These are phyloP conservation scores for Lepidocolaptes lacrymiger DNA, from an alignment of 2,797 vertebrate genomes.

Conservation along the genomic window DNA sequence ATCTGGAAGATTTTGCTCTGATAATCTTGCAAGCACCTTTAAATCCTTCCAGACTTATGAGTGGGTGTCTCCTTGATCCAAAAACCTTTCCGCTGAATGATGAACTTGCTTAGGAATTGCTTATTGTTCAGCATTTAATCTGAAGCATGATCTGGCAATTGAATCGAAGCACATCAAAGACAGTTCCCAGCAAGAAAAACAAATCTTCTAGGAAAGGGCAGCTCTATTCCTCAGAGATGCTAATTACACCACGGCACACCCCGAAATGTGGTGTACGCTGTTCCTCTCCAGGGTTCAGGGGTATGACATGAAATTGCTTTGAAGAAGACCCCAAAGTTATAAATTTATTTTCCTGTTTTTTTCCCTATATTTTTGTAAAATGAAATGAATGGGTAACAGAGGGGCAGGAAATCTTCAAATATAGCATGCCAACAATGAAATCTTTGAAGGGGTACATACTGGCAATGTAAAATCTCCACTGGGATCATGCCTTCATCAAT, in stretches of 20 bases:
- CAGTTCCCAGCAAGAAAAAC: conserved; percentile 22
- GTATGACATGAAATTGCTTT: conserved; percentile 44
- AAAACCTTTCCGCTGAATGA: background rate
- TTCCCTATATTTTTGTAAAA: background rate
- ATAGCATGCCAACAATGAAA: conserved; percentile 60
- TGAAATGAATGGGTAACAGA: conserved; percentile 52
- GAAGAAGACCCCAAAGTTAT: conserved; percentile 43
- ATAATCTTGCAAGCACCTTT: background rate
- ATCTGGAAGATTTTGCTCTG: background rate
- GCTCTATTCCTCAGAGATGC: background rate
- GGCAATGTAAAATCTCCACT: conserved; percentile 48
- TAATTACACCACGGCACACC: conserved; percentile 45
- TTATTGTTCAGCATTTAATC: conserved; percentile 42
- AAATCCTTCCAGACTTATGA: background rate
- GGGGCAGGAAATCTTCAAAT: conserved; percentile 68
- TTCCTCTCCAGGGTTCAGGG: background rate
- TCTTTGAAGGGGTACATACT: conserved; percentile 61
- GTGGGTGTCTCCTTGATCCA: background rate
- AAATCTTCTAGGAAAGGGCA: conserved; percentile 25
- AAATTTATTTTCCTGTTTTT: background rate
- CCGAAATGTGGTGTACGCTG: background rate
- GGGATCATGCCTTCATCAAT: conserved; percentile 64
- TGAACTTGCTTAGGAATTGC: conserved; percentile 3
- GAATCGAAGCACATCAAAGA: conserved; percentile 53
- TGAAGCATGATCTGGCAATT: conserved; percentile 34